Base-by-base conservation (phyloP, 2,888 invertebrate genomes). In the Phortica okadai region DNA sequence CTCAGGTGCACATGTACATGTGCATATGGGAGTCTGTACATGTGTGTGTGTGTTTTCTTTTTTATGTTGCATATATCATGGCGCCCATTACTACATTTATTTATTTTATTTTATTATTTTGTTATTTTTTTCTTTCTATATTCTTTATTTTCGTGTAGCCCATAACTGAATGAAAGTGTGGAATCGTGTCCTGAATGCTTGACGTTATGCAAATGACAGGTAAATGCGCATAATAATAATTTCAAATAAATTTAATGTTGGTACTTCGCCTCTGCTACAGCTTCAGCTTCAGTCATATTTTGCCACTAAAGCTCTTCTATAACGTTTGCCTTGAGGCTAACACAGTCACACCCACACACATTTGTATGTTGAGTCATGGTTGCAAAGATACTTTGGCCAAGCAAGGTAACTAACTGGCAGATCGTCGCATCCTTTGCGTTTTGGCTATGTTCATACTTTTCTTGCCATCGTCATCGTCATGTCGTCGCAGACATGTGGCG, bases 161-260 rank as follows among this genome's bases (percentile, higher is more conserved):
- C 50, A 50, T 50, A 50, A 50, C 50, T 50, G 50, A 11, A 50
- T 50, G 50, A 50, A 72, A 72, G 70, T 72, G 70, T 72, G 33
- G 70, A 72, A 56, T 72, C 70, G 70, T 72, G 70, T 56, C 54
- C 70, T 33, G 70, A 72, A 72, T 72, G 56, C 56, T 72, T 72
- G 54, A 41, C 54, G 80, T 80, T 80, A 80, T 80, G 80, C 80
- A 80, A 80, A 80, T 80, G 76, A 80, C 79, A 80, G 80, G 80
- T 80, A 80, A 80, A 80, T 80, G 80, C 80, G 80, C 80, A 80
- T 80, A 80, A 80, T 80, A 80, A 80, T 80, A 80, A 80, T 80
- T 80, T 82, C 78, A 77, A 78, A 82, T 80, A 81, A 81, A 81
- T 81, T 72, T 72, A 72, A 72, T 72, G 70, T 33, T 72, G 33